Conservation (phyloP, 2,113 vertebrate species). For the Zootoca vivipara region DNA sequence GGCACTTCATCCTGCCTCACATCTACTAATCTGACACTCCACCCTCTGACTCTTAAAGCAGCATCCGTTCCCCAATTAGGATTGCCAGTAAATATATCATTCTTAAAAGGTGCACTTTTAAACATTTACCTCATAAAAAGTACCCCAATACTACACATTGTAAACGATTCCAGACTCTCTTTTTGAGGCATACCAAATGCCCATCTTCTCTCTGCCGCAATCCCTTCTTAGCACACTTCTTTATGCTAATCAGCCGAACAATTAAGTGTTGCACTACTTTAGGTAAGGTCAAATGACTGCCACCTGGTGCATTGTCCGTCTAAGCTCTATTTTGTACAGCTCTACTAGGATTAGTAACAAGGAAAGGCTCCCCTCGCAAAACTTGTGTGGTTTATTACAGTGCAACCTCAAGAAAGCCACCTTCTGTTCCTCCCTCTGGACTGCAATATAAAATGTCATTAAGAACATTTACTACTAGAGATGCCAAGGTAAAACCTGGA, state of each 20-base stretch:
- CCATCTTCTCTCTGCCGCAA: not conserved
- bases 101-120: not conserved
- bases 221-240: not conserved
- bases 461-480: not conserved
- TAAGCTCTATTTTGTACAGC: not conserved
- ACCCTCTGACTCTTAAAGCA: not conserved
- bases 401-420: not conserved
- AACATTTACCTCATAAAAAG: not conserved
- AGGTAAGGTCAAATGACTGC: conserved; percentile 2
- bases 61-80: not conserved
- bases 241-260: not conserved
- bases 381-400: not conserved
- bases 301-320: conserved; percentile 10
- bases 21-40: not conserved
- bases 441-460: not conserved
- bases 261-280: conserved; percentile 6
- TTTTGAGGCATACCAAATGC: not conserved
- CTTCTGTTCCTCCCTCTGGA: not conserved
- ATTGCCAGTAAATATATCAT: no score
- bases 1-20: no score
- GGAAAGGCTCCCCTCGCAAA: not conserved
- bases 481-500: not conserved
- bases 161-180: not conserved
- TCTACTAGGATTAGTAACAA: conserved; percentile 18
- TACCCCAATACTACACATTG: not conserved